Percentiles rank a stretch among this genome's conserved stretches.
phyloP scores from a whole-genome alignment of 2,888 invertebrate genomes.

The Smittia sp. region DNA sequence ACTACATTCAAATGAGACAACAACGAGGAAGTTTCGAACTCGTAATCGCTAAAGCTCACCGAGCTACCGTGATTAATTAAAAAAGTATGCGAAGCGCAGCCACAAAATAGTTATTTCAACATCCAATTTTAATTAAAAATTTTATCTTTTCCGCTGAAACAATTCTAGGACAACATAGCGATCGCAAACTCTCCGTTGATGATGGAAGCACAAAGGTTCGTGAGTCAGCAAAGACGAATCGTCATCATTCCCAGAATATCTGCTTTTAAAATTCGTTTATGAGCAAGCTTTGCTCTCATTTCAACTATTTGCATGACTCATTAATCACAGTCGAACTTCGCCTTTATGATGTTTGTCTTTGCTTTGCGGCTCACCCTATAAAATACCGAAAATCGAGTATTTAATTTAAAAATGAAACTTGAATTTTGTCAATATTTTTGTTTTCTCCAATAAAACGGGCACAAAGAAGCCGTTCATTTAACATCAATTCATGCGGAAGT shows the following conservation, averaged over 20 bases:
- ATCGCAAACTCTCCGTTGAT: too few species aligned
- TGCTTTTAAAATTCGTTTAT: too few species aligned
- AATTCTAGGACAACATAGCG: not conserved
- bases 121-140: not conserved
- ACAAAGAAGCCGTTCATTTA: not conserved
- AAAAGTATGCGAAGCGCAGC: not conserved
- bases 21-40: not conserved
- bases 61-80: not conserved
- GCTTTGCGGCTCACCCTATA: too few species aligned
- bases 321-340: too few species aligned
- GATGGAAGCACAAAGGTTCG: too few species aligned
- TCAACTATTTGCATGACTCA: too few species aligned
- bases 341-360: too few species aligned
- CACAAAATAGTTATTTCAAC: not conserved
- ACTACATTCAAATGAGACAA: too few species aligned
- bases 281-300: too few species aligned
- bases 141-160: slow-evolving; percentile 1
- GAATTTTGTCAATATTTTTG: slow-evolving; percentile 6
- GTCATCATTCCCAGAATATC: too few species aligned
- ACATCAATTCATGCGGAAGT: not conserved
- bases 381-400: not conserved
- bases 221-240: too few species aligned
- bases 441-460: not conserved
- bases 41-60: not conserved
- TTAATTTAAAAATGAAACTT: not conserved